Conservation (phyloP, 2,888 invertebrate species). For the Pantelozetes paolii region DNA sequence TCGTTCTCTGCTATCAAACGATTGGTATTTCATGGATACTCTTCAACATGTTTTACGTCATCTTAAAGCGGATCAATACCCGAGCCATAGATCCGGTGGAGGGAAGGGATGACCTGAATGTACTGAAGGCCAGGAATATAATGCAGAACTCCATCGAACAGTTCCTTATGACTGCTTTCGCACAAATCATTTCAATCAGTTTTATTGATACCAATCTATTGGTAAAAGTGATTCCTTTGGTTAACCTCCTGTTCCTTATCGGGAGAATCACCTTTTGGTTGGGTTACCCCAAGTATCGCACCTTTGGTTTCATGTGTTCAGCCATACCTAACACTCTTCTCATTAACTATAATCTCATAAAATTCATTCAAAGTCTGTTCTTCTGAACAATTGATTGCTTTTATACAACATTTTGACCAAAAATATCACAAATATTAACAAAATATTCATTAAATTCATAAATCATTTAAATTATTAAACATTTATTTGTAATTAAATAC, state of each 20-base stretch:
- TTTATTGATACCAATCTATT: slow-evolving; percentile 11
- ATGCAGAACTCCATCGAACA: slow-evolving; percentile 40
- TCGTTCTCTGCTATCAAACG: slow-evolving; percentile 25
- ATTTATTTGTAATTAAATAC: too few species aligned
- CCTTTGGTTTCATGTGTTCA: slow-evolving; percentile 39
- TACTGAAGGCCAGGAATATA: slow-evolving; percentile 20
- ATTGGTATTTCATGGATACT: slow-evolving; percentile 5
- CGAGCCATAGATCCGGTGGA: slow-evolving; percentile 29
- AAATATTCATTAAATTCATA: too few species aligned
- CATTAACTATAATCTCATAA: slow-evolving; percentile 33
- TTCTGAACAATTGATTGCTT: neutral
- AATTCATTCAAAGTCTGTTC: slow-evolving; percentile 30
- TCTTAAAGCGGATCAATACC: neutral
- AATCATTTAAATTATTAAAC: too few species aligned
- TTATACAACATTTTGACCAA: too few species aligned
- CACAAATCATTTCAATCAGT: slow-evolving; percentile 37
- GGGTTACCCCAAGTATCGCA: slow-evolving; percentile 41
- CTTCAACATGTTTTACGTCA: slow-evolving; percentile 29
- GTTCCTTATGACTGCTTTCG: slow-evolving; percentile 31
- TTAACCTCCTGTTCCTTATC: slow-evolving; percentile 37
- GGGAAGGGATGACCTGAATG: neutral
- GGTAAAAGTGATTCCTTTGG: slow-evolving; percentile 39
- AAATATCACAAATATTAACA: too few species aligned
- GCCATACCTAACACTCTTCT: slow-evolving; percentile 21
- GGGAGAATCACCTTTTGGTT: slow-evolving; percentile 40